These are phyloP conservation scores for Dendrophyllia cribrosa DNA, from an alignment of 64 coral and sea anemone species.

Conservation along the genomic window DNA sequence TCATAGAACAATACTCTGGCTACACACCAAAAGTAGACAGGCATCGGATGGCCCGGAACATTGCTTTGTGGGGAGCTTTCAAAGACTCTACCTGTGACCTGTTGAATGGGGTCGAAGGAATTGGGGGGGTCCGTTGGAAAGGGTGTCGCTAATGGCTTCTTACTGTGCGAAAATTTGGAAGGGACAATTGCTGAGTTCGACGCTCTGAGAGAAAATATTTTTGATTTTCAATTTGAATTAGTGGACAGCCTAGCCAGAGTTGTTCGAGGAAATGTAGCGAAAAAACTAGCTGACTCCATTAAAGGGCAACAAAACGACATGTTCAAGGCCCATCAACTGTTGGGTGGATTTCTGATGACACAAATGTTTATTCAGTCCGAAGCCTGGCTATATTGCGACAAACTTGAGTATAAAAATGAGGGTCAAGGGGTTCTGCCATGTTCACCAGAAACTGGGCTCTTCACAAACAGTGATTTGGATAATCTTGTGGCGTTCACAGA, in stretches of 20 bases:
- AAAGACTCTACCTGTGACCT: conserved; percentile 47
- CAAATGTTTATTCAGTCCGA: conserved; percentile 57
- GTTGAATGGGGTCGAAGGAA: conserved; percentile 9
- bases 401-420: conserved; percentile 53
- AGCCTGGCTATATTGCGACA: conserved; percentile 60
- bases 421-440: conserved; percentile 41
- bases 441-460: conserved; percentile 55
- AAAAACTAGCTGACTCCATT: conserved; percentile 59
- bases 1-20: conserved; percentile 49
- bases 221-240: conserved; percentile 79
- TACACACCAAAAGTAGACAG: conserved; percentile 61
- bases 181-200: conserved; percentile 65
- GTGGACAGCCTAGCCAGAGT: conserved; percentile 53
- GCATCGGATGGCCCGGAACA: conserved; percentile 30
- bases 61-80: conserved; percentile 58
- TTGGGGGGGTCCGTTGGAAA: conserved; percentile 12
- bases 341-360: conserved; percentile 60
- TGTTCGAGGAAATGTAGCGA: conserved; percentile 46
- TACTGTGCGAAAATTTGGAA: conserved; percentile 68
- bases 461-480: conserved; percentile 34
- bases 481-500: conserved; percentile 41
- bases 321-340: conserved; percentile 30
- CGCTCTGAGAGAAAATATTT: conserved; percentile 69
- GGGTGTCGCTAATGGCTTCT: neutral
- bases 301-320: neutral